Base-by-base conservation (phyloP, 2,113 vertebrate species). In the Pygoscelis antarcticus region DNA sequence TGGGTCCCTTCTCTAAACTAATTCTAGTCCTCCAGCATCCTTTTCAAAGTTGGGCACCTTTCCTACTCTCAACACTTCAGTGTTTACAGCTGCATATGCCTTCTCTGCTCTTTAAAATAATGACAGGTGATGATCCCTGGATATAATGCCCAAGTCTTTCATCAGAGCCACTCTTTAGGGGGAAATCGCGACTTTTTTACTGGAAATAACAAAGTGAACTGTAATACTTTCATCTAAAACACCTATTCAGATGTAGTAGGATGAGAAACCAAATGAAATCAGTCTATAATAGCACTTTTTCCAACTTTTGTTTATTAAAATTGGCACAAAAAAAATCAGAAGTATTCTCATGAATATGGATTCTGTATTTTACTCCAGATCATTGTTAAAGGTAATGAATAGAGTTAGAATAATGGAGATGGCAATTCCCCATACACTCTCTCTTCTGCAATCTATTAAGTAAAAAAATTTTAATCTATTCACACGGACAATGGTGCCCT, bases 321-420 rank as follows among this genome's bases (percentile, higher is more conserved):
- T n/a, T 25, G 27, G 60, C 44, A 91, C 36, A 7, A 68, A 60
- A n/a, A 62, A 76, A 87, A 6, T 5, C 51, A 47, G 20, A 82
- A 72, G 18, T 51, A 62, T 14, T 61, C n/a, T 72, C 75, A 96
- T 85, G 10, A 91, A 92, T 88, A 91, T 65, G 57, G 65, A 95
- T 95, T 93, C 40, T 62, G 12, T 60, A 58, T 88, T 87, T 95
- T 77, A 93, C 62, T 91, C 62, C 61, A 91, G 10, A 88, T 83
- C 32, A 91, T n/a, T 72, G 75, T 85, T 49, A 88, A 95, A 80
- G 22, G 26, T 93, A 95, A 87, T 65, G 38, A 94, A 89, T 34
- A 72, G 23, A 83, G 46, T 14, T 72, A 30, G 30, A 79, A 89
- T 87, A 92, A 83, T 34, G 16, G 32, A 87, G 23, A 60, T 16